Percentiles rank a stretch among this genome's conserved stretches.
Evolutionary conservation across 53 echinoderm and acorn worm genomes (phyloP).

Genomic region (Crossaster papposus): DNA sequence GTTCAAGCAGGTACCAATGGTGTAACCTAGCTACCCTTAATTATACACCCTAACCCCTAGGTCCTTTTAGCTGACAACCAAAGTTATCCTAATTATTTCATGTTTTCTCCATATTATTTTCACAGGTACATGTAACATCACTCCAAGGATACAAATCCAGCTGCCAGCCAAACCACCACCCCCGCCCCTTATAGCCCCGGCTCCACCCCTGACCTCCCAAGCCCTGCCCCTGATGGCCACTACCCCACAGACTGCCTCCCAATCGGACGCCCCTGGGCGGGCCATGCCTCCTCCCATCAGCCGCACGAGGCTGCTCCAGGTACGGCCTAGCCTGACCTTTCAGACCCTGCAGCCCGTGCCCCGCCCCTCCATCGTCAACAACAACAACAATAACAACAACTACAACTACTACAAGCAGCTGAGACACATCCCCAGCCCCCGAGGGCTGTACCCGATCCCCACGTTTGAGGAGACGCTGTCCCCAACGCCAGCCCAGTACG

Average conservation of each 20-base stretch:
- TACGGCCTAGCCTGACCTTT: slow-evolving; percentile 75
- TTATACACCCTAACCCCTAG: too few relatives aligned
- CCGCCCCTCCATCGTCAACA: background rate
- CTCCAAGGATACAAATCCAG: slow-evolving; percentile 59
- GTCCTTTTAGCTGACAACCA: too few relatives aligned
- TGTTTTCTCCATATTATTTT: background rate
- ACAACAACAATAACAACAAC: slow-evolving; percentile 38
- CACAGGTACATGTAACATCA: slow-evolving; percentile 39
- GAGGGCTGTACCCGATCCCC: slow-evolving; percentile 67
- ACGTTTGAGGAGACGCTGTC: slow-evolving; percentile 75
- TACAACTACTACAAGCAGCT: slow-evolving; percentile 82
- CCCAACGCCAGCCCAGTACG: slow-evolving; percentile 68
- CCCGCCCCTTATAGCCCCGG: slow-evolving; percentile 5
- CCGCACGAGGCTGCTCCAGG: slow-evolving; percentile 56
- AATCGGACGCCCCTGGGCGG: slow-evolving; percentile 13
- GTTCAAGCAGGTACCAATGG: too few relatives aligned
- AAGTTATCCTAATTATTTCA: background rate
- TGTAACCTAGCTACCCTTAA: too few relatives aligned
- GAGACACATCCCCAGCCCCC: slow-evolving; percentile 53
- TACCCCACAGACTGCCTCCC: slow-evolving; percentile 14
- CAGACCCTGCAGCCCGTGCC: slow-evolving; percentile 86
- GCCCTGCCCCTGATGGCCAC: slow-evolving; percentile 24
- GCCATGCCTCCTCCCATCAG: slow-evolving; percentile 50
- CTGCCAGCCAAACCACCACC: slow-evolving; percentile 46
- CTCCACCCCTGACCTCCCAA: background rate